A percentile compares a stretch with the other conserved stretches of the same genome.
Conservation (phyloP, 2,888 invertebrate genomes). For the Watsonalla binaria region DNA sequence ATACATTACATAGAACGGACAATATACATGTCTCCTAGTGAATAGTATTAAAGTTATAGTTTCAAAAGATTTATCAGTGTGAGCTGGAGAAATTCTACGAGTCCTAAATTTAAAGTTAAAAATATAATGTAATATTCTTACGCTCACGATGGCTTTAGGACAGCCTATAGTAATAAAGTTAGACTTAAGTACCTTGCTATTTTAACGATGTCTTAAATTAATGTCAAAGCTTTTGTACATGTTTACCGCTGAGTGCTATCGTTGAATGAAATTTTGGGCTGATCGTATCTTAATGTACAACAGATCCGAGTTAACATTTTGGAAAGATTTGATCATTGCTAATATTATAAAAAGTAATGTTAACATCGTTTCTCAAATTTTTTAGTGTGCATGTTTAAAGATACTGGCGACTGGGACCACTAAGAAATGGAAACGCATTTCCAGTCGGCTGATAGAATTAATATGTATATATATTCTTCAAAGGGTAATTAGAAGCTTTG, state of each 20-base stretch:
- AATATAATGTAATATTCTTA: not conserved
- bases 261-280: not conserved
- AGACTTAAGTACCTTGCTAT: not conserved
- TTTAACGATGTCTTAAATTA: not conserved
- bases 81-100: too few relatives aligned
- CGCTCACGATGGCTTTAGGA: not conserved
- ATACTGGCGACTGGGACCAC: not conserved
- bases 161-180: not conserved
- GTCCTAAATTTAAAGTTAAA: too few relatives aligned
- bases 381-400: not conserved
- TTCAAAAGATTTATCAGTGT: too few relatives aligned
- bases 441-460: too few relatives aligned
- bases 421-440: too few relatives aligned
- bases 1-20: too few relatives aligned
- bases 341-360: not conserved
- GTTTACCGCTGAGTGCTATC: not conserved
- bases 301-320: not conserved
- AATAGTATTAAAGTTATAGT: too few relatives aligned
- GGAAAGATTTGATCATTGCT: not conserved
- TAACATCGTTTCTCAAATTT: not conserved
- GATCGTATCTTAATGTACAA: not conserved
- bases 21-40: too few relatives aligned
- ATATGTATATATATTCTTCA: too few relatives aligned
- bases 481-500: too few relatives aligned
- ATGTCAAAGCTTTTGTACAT: not conserved